Evolutionary conservation across 2,888 invertebrate species (phyloP).

Genomic region (Acleris holmiana): DNA sequence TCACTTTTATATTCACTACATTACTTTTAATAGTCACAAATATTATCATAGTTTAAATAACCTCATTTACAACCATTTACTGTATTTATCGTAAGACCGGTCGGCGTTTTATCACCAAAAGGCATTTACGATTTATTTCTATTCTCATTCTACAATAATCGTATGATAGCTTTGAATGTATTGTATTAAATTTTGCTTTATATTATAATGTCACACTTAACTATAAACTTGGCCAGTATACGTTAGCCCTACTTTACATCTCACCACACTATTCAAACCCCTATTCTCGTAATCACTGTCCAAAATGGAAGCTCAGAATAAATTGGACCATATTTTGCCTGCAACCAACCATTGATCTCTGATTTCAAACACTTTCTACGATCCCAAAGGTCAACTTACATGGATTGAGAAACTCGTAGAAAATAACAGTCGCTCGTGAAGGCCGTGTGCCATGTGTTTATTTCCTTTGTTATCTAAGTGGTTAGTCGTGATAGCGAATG

Average conservation of each 20-base stretch:
- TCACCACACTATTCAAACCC: not conserved
- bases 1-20: too few species aligned
- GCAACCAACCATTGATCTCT: too few species aligned
- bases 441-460: constrained; percentile 19
- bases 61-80: too few species aligned
- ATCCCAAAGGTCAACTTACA: too few species aligned
- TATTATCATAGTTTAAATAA: too few species aligned
- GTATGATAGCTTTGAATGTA: not conserved
- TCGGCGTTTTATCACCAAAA: not conserved
- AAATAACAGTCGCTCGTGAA: constrained; percentile 18
- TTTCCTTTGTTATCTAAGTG: constrained; percentile 23
- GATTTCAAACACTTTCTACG: too few species aligned
- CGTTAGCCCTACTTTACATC: constrained; percentile 2
- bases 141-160: not conserved
- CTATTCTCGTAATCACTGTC: too few species aligned
- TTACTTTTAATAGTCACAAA: too few species aligned
- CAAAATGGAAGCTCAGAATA: too few species aligned
- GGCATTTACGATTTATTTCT: not conserved
- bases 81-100: too few species aligned
- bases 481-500: constrained; percentile 17
- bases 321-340: too few species aligned
- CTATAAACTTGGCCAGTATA: not conserved
- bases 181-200: not conserved
- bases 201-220: constrained; percentile 9
- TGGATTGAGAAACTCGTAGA: constrained; percentile 1